Percentiles rank a stretch among this genome's conserved stretches.
Conservation (phyloP, 1,140 invertebrate species). For the Ctenoplectra terminalis region DNA sequence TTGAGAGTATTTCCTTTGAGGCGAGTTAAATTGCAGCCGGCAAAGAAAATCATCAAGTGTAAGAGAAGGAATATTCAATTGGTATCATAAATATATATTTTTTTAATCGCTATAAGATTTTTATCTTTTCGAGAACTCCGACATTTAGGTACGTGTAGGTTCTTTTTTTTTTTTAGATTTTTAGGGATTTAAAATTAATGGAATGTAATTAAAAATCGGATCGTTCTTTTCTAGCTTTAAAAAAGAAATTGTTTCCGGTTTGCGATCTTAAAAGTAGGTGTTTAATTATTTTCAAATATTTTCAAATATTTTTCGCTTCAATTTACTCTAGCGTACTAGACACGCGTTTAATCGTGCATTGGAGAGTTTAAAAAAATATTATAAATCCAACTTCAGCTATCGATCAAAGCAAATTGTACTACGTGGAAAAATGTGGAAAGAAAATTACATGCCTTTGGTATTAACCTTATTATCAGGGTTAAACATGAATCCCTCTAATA, state of each 20-base stretch:
- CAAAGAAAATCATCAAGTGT: background rate
- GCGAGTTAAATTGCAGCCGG: background rate
- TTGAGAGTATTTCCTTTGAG: background rate
- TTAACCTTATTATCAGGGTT: background rate
- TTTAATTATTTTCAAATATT: too few species aligned
- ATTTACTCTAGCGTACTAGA: too few species aligned
- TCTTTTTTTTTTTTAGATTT: too few species aligned
- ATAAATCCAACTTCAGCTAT: background rate
- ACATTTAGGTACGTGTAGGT: too few species aligned
- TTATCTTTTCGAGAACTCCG: too few species aligned
- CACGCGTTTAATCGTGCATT: background rate
- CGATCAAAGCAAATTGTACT: background rate
- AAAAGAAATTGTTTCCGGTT: too few species aligned
- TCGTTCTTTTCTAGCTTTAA: too few species aligned
- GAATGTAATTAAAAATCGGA: too few species aligned
- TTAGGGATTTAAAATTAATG: too few species aligned
- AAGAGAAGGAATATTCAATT: background rate
- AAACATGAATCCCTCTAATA: background rate
- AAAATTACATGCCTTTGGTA: background rate
- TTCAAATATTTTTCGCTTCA: too few species aligned
- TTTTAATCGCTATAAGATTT: background rate
- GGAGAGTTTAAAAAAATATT: too few species aligned
- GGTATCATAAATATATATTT: background rate
- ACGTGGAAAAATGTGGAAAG: background rate
- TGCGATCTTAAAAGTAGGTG: too few species aligned